Evolutionary conservation across 2,888 invertebrate species (phyloP).

Genomic region (Agrenia bidenticulata): DNA sequence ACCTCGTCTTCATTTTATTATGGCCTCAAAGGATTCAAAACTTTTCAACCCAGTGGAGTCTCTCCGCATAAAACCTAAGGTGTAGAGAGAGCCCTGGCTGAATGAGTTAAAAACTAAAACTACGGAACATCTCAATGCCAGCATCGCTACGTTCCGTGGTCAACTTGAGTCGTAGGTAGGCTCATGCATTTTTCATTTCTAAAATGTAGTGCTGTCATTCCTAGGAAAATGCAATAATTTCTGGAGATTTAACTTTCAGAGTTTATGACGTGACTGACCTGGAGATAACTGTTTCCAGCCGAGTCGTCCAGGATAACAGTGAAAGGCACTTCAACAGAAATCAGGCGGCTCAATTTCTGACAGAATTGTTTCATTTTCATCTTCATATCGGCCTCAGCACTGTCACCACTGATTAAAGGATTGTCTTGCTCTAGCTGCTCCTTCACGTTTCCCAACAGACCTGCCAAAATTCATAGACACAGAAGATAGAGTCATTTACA

Average conservation of each 20-base stretch:
- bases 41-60: neutral
- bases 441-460: conserved; percentile 74
- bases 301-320: conserved; percentile 92
- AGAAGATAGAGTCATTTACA: neutral
- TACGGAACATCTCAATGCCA: no score
- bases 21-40: neutral
- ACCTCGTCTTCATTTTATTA: conserved; percentile 13
- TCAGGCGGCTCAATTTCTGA: conserved; percentile 66
- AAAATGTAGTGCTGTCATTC: no score
- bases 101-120: no score
- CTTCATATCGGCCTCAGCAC: conserved; percentile 63
- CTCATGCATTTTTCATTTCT: no score
- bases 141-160: no score
- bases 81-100: neutral
- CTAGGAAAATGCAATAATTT: no score
- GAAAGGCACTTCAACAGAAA: conserved; percentile 64
- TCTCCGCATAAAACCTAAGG: conserved; percentile 2
- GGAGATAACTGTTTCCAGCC: conserved; percentile 94
- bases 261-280: conserved; percentile 58
- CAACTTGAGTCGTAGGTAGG: no score
- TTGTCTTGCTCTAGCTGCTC: conserved; percentile 71
- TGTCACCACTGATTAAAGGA: conserved; percentile 69
- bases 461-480: conserved; percentile 15
- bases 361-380: conserved; percentile 67
- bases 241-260: no score